Evolutionary conservation across 2,797 vertebrate species (phyloP).

Genomic region (Pyrrhura leucotis): DNA sequence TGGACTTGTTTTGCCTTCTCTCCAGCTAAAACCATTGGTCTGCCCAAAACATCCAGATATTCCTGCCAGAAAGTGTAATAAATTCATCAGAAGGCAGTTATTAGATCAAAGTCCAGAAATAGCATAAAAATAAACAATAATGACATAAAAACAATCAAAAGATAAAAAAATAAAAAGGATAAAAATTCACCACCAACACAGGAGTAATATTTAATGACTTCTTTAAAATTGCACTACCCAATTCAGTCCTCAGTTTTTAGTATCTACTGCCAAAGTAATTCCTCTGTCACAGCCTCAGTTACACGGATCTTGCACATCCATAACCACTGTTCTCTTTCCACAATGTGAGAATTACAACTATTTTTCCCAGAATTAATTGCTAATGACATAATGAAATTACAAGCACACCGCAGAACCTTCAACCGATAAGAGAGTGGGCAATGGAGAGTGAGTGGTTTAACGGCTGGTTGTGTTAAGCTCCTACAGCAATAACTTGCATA

Average conservation of each 20-base stretch:
- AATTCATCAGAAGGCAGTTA: not conserved
- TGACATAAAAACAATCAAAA: not conserved
- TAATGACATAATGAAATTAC: constrained; percentile 2
- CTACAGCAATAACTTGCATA: not conserved
- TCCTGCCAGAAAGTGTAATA: constrained; percentile 80
- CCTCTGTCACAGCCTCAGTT: not conserved
- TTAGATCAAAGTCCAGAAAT: not conserved
- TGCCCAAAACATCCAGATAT: constrained; percentile 95
- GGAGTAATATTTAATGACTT: not conserved
- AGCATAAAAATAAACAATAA: not conserved
- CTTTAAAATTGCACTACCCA: not conserved
- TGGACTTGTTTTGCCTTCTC: constrained; percentile 95
- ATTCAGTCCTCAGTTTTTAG: not conserved
- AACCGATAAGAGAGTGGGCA: not conserved
- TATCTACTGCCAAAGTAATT: not conserved
- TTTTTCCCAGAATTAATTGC: constrained; percentile 3
- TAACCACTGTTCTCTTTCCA: not conserved
- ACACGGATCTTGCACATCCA: not conserved
- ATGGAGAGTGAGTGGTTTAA: not conserved
- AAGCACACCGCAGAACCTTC: not conserved
- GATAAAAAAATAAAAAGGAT: not conserved
- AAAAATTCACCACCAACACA: not conserved
- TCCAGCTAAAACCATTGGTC: constrained; percentile 97
- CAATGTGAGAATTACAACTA: not conserved
- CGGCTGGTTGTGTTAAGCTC: not conserved